phyloP scores from a whole-genome alignment of 2,888 invertebrate species.

The Brenthis ino region DNA sequence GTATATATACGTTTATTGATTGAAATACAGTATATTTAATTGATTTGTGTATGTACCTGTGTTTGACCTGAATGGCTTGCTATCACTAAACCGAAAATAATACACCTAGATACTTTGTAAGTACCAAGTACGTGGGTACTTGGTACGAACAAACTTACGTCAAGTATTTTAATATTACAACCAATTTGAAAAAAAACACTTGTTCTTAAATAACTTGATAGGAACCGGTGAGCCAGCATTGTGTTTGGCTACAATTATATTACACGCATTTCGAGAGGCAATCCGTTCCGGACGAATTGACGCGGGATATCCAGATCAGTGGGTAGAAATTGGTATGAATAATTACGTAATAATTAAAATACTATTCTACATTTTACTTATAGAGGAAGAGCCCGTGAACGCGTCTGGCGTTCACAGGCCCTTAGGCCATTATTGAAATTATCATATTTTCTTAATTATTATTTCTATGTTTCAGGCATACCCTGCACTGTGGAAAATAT shows the following conservation, averaged over 20 bases:
- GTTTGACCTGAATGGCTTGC: no score
- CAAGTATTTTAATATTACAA: no score
- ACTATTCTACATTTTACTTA: not conserved
- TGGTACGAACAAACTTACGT: no score
- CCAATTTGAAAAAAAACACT: not conserved
- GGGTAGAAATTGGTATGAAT: slow-evolving; percentile 81
- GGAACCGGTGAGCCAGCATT: slow-evolving; percentile 85
- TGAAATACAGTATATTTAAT: no score
- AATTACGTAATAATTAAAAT: not conserved
- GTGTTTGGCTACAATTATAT: slow-evolving; percentile 77
- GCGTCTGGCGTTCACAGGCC: no score
- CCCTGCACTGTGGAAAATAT: slow-evolving; percentile 79
- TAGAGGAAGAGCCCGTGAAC: no score
- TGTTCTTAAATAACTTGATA: slow-evolving; percentile 45
- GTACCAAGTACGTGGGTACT: no score
- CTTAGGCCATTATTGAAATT: not conserved
- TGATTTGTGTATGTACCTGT: no score
- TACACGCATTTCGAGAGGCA: slow-evolving; percentile 87
- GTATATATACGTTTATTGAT: no score
- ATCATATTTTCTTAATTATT: not conserved
- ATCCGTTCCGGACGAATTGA: slow-evolving; percentile 85
- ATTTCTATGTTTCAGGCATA: slow-evolving; percentile 53
- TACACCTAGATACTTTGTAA: no score
- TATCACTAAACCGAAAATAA: no score
- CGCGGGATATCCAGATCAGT: slow-evolving; percentile 79